These are phyloP conservation scores for Gorsachius magnificus DNA, from an alignment of 2,797 vertebrate species.

Conservation along the genomic window DNA sequence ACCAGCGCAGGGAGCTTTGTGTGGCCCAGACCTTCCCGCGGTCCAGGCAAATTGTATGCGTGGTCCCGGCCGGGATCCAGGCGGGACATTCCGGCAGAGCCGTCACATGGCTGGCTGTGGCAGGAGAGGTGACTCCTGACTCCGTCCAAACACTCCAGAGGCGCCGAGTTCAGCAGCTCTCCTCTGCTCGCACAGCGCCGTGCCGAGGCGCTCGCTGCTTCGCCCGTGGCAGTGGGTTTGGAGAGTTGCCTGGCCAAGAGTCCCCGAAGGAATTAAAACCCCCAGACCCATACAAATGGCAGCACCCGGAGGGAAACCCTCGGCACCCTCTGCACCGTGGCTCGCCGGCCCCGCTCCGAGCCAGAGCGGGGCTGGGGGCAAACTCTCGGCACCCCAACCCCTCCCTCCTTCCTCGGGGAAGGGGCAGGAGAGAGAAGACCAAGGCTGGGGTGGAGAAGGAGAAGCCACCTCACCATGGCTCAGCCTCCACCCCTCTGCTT, in stretches of 20 bases:
- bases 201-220: not conserved
- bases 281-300: not conserved
- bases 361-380: not conserved
- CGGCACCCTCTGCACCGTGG: rapidly evolving
- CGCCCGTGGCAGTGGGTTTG: not conserved
- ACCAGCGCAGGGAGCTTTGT: not conserved
- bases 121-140: not conserved
- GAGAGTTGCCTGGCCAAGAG: not conserved
- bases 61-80: not conserved
- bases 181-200: not conserved
- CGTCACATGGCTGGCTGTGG: rapidly evolving
- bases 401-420: not conserved
- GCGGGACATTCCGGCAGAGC: not conserved
- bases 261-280: not conserved
- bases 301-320: not conserved
- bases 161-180: not conserved
- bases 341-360: not conserved
- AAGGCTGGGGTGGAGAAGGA: not conserved
- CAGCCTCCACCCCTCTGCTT: not conserved
- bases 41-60: rapidly evolving
- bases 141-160: not conserved
- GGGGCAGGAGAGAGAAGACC: not conserved
- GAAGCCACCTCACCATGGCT: not conserved
- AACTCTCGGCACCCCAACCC: no score
- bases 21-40: not conserved